Percentiles rank a stretch among this genome's conserved stretches.
Evolutionary conservation across 2,888 invertebrate genomes (phyloP).

Genomic region (Julus scandinavius): DNA sequence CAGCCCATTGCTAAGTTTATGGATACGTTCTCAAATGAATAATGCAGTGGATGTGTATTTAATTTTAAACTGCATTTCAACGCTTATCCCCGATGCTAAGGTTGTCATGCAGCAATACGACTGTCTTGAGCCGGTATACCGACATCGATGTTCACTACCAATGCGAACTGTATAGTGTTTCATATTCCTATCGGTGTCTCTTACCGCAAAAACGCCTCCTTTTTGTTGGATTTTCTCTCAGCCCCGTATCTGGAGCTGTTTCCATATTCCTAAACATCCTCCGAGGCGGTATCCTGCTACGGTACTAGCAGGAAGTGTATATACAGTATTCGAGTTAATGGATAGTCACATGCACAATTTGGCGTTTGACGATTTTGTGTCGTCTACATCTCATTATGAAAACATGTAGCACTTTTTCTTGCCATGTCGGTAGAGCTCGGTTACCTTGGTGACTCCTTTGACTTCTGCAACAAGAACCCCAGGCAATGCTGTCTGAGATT

Average conservation of each 20-base stretch:
- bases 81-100: neutral
- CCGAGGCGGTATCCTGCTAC: neutral
- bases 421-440: neutral
- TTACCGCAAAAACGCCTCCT: neutral
- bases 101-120: neutral
- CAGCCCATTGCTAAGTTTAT: no score
- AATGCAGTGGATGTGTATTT: no score
- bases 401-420: neutral
- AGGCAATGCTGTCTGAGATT: neutral
- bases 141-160: neutral
- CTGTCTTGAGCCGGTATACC: neutral
- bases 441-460: neutral
- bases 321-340: constrained; percentile 35
- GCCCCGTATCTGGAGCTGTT: neutral
- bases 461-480: neutral
- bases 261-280: neutral
- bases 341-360: constrained; percentile 31
- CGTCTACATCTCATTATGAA: neutral
- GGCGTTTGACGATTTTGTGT: neutral
- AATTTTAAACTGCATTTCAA: no score
- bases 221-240: neutral
- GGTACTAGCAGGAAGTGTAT: neutral
- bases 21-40: no score
- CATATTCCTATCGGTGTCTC: neutral
- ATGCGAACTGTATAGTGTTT: neutral